These are phyloP conservation scores for Diogma glabrata DNA, from an alignment of 2,888 invertebrate species.

Conservation along the genomic window DNA sequence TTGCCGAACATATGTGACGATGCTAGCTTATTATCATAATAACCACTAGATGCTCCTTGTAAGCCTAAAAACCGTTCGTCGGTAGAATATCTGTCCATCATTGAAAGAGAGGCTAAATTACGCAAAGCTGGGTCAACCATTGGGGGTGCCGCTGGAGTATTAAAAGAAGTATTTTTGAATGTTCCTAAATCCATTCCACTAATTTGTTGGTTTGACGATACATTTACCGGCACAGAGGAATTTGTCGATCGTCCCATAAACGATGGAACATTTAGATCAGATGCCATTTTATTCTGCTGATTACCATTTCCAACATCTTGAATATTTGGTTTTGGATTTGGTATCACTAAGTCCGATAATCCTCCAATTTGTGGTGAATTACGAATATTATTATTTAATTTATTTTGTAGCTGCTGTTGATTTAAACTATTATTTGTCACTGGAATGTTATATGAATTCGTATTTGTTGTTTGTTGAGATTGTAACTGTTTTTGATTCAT, in stretches of 20 bases:
- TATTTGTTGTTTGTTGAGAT: conserved; percentile 3
- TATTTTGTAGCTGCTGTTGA: conserved; percentile 11
- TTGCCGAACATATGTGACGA: conserved; percentile 49
- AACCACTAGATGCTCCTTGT: conserved; percentile 25
- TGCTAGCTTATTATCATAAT: conserved; percentile 47
- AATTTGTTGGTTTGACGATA: too few species aligned
- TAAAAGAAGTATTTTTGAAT: conserved; percentile 24
- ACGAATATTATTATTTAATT: background rate
- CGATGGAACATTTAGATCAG: background rate
- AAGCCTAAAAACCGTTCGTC: conserved; percentile 29
- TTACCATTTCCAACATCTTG: conserved; percentile 13
- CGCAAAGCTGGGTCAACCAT: conserved; percentile 17
- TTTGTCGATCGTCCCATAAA: too few species aligned
- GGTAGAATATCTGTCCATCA: conserved; percentile 17
- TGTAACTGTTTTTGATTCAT: background rate
- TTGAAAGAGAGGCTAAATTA: conserved; percentile 22
- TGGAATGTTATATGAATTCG: background rate
- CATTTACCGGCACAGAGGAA: too few species aligned
- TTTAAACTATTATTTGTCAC: conserved; percentile 10
- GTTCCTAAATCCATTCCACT: conserved; percentile 18
- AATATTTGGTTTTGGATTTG: conserved; percentile 14
- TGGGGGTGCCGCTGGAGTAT: conserved; percentile 25
- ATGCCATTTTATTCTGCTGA: conserved; percentile 12
- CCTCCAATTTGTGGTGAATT: background rate
- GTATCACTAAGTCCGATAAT: conserved; percentile 14